Evolutionary conservation across 2,888 invertebrate species (phyloP), one percentile per base, ranked within the genome.

Genomic region (Pharmacophagus antenor): DNA sequence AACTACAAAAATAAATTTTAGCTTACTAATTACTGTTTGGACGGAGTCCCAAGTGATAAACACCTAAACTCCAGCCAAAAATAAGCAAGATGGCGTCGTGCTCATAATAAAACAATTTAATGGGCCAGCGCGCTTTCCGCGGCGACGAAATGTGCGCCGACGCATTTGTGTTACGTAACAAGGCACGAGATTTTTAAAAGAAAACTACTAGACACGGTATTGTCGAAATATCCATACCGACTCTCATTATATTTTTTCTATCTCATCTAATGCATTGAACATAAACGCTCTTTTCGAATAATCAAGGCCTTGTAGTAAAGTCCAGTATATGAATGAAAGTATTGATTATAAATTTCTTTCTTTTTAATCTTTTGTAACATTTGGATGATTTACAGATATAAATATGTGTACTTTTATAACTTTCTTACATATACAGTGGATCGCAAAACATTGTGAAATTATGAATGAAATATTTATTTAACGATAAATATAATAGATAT

Each of bases 71-170:
- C 77, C 87, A 80, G 87, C 89, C 88, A 88, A 90, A 90, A 90
- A 90, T 89, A 90, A 84, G 85, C 83, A 84, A 87, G 84, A 89
- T 88, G 89, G 89, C 89, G 89, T 83, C 88, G 85, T 78, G 87
- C 89, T 86, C 88, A 88, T 89, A 90, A 89, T 90, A 90, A 89
- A 90, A 89, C 89, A 88, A 89, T 90, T 89, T 90, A 90, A 90
- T 89, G 89, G 89, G 88, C 89, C 88, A 88, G 84, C 88, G 85
- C 88, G 88, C 83, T 89, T 90, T 87, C 89, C 89, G 88, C 83
- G 86, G 88, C 89, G 89, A 88, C 88, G 89, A 90, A 89, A 90
- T 87, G 81, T 76, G 83, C 86, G 85, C 84, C 84, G 84, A 84
- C 88, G 86, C 85, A 85, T 84, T 80, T 79, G 75, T 72, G 82